These are phyloP conservation scores for Dolichallabes microphthalmus DNA, from an alignment of 2,113 vertebrate genomes.

Conservation along the genomic window DNA sequence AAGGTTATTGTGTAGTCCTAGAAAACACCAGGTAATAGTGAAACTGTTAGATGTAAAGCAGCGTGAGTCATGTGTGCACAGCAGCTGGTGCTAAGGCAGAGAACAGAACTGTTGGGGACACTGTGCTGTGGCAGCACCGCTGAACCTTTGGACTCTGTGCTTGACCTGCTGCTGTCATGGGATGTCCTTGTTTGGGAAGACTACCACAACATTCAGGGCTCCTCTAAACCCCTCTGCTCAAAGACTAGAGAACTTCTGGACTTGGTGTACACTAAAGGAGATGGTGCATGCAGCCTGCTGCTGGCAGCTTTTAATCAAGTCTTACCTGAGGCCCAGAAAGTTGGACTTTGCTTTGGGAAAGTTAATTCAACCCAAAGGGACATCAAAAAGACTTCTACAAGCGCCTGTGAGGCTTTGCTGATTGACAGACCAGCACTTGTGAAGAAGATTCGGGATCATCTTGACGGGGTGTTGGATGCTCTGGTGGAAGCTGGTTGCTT, in stretches of 20 bases:
- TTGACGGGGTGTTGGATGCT: slow-evolving; percentile 65
- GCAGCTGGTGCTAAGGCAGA: slow-evolving; percentile 70
- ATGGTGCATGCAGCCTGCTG: slow-evolving; percentile 64
- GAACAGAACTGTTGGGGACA: slow-evolving; percentile 70
- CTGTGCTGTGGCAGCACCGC: slow-evolving; percentile 71
- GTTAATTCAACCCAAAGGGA: background rate
- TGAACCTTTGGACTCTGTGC: slow-evolving; percentile 74
- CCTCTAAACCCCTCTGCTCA: slow-evolving; percentile 64
- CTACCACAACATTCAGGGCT: slow-evolving; percentile 68
- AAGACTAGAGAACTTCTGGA: slow-evolving; percentile 76
- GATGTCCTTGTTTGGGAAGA: slow-evolving; percentile 78
- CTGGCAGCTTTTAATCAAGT: slow-evolving; percentile 63
- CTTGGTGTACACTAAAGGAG: slow-evolving; percentile 72
- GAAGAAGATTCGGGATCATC: slow-evolving; percentile 63
- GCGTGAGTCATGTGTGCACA: slow-evolving; percentile 65
- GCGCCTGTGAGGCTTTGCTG: slow-evolving; percentile 62
- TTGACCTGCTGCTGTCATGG: slow-evolving; percentile 78
- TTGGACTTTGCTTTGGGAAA: slow-evolving; percentile 46
- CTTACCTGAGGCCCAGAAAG: slow-evolving; percentile 60
- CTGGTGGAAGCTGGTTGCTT: slow-evolving; percentile 66
- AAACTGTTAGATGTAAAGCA: background rate
- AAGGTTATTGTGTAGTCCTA: background rate
- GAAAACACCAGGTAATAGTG: background rate
- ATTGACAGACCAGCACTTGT: slow-evolving; percentile 71
- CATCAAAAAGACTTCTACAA: slow-evolving; percentile 29